These are phyloP conservation scores for Paratrypauchen microcephalus DNA, from an alignment of 2,797 vertebrate species.

Conservation along the genomic window DNA sequence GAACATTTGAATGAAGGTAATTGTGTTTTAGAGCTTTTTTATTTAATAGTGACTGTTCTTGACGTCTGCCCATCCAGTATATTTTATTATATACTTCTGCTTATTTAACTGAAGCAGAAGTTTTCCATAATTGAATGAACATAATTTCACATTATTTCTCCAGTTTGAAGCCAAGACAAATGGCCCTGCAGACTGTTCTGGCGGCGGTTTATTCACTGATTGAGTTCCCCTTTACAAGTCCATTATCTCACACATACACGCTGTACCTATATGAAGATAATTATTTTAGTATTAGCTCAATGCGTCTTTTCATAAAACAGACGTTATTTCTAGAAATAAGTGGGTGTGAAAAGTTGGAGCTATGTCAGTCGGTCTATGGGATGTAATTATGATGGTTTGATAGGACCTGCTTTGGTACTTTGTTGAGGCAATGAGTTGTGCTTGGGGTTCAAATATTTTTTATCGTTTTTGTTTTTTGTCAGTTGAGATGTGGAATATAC, in stretches of 20 bases:
- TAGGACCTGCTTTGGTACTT: background rate
- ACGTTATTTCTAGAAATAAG: slow-evolving; percentile 6
- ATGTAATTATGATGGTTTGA: slow-evolving; percentile 13
- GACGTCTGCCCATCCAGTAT: background rate
- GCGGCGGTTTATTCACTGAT: slow-evolving; percentile 1
- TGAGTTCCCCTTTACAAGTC: slow-evolving; percentile 1
- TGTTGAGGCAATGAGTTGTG: slow-evolving; percentile 18
- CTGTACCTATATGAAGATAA: background rate
- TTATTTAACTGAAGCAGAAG: background rate
- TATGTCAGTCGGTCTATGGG: background rate
- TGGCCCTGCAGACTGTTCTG: background rate
- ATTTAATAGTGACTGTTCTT: background rate
- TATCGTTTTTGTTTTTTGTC: background rate
- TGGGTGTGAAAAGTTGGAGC: slow-evolving; percentile 20
- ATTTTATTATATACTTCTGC: background rate
- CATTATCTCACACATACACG: background rate
- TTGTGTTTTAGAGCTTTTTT: background rate
- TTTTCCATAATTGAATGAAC: background rate
- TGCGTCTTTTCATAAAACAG: slow-evolving; percentile 16
- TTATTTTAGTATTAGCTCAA: slow-evolving; percentile 12
- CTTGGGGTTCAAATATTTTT: background rate
- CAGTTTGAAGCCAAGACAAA: slow-evolving; percentile 3
- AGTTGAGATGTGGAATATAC: too few species aligned
- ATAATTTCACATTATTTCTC: slow-evolving; percentile 3
- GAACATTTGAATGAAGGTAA: background rate